Conservation (phyloP, 2,888 invertebrate species). For the Zhuqinia jingwanae region DNA sequence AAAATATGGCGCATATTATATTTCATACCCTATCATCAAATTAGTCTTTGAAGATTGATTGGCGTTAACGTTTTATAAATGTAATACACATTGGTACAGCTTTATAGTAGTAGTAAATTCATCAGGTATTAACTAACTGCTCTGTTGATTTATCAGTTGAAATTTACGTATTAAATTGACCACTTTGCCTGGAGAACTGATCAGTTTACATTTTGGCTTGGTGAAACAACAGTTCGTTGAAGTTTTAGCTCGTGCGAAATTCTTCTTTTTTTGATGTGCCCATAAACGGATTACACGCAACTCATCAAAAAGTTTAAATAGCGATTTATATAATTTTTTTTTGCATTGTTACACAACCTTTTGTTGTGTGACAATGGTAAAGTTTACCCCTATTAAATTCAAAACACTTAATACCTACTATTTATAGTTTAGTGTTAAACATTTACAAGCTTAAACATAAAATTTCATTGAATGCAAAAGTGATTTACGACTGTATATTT, state of each 20-base stretch:
- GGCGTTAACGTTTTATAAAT: conserved; percentile 8
- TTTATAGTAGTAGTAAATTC: too few relatives aligned
- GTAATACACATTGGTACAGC: not conserved
- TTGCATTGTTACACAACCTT: conserved; percentile 10
- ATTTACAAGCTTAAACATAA: too few relatives aligned
- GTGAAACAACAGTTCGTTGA: too few relatives aligned
- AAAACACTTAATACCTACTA: not conserved
- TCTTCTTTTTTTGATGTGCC: too few relatives aligned
- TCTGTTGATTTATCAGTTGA: not conserved
- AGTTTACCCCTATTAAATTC: not conserved
- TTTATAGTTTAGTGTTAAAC: conserved; percentile 10
- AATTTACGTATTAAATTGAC: conserved; percentile 18
- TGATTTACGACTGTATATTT: not conserved
- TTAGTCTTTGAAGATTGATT: not conserved
- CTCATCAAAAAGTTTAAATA: too few relatives aligned
- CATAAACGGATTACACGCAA: too few relatives aligned
- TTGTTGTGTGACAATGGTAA: conserved; percentile 38
- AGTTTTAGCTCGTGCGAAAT: too few relatives aligned
- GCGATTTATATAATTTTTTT: too few relatives aligned
- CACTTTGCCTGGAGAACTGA: not conserved
- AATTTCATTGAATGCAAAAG: conserved; percentile 13
- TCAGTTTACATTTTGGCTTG: conserved; percentile 24
- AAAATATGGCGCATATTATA: not conserved
- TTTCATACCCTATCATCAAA: not conserved
- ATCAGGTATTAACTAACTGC: too few relatives aligned